Conservation (phyloP, 1,140 invertebrate genomes). For the Panulirus ornatus region DNA sequence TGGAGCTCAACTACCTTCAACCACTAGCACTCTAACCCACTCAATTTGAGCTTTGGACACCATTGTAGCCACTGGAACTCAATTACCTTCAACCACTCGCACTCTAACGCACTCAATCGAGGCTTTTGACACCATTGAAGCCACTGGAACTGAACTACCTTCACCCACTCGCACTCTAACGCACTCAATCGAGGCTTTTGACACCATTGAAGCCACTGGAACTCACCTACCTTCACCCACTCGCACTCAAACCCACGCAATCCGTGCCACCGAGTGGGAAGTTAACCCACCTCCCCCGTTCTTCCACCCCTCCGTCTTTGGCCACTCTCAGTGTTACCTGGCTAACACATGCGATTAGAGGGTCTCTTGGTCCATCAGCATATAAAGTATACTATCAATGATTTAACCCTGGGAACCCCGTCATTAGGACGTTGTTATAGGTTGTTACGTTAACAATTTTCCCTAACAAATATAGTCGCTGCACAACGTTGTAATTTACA, state of each 20-base stretch:
- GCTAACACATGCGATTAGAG: not conserved
- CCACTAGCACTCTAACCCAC: too few relatives aligned
- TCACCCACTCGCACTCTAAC: too few relatives aligned
- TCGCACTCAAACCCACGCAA: not conserved
- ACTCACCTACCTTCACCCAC: too few relatives aligned
- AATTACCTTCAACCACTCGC: too few relatives aligned
- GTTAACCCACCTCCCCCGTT: slow-evolving; percentile 2
- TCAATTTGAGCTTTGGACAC: too few relatives aligned
- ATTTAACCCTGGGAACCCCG: not conserved
- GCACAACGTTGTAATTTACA: slow-evolving; percentile 16
- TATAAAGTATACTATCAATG: slow-evolving; percentile 25
- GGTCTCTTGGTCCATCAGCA: not conserved
- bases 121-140: too few relatives aligned
- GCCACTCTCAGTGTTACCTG: not conserved
- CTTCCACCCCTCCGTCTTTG: not conserved
- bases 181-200: too few relatives aligned
- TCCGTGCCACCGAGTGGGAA: not conserved
- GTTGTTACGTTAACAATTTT: slow-evolving; percentile 32
- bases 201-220: too few relatives aligned
- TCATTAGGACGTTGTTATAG: slow-evolving; percentile 11
- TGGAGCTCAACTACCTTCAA: too few relatives aligned
- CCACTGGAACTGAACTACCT: too few relatives aligned
- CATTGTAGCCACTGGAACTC: too few relatives aligned
- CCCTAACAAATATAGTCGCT: slow-evolving; percentile 9
- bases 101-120: too few relatives aligned